phyloP scores from a whole-genome alignment of 2,888 invertebrate species.

The Thumatha senex region DNA sequence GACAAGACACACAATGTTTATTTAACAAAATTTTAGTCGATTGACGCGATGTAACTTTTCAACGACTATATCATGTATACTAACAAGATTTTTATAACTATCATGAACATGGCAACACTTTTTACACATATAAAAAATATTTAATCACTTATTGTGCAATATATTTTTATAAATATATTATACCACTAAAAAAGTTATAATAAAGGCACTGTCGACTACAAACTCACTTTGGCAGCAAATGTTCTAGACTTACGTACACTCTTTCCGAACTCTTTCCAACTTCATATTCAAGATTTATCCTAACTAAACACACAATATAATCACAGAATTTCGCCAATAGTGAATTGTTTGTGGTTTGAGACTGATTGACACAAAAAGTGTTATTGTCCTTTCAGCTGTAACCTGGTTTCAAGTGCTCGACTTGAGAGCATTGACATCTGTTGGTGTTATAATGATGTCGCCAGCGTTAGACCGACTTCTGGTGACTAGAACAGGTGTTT shows the following conservation, averaged over 20 bases:
- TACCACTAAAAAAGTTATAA: conserved; percentile 69
- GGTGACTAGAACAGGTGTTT: conserved; percentile 91
- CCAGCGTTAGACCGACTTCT: conserved; percentile 90
- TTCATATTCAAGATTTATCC: conserved; percentile 52
- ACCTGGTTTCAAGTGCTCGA: conserved; percentile 73
- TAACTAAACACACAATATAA: conserved; percentile 64
- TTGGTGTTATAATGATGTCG: conserved; percentile 88
- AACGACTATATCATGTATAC: conserved; percentile 42
- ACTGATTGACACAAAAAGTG: conserved; percentile 65
- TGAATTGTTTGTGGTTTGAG: conserved; percentile 77
- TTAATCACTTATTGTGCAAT: conserved; percentile 68
- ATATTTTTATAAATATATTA: conserved; percentile 77
- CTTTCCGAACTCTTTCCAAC: conserved; percentile 55
- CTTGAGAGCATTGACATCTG: conserved; percentile 65
- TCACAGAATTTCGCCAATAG: conserved; percentile 81
- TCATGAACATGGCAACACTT: conserved; percentile 80
- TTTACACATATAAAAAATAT: conserved; percentile 81
- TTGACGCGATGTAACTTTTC: conserved; percentile 25
- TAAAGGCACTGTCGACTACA: conserved; percentile 84
- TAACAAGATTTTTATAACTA: conserved; percentile 66
- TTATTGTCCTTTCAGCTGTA: conserved; percentile 52
- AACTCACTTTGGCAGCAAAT: conserved; percentile 83
- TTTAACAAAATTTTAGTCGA: conserved; percentile 36
- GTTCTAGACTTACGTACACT: conserved; percentile 64
- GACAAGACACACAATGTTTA: conserved; percentile 30